Base-by-base conservation (phyloP, 2,888 invertebrate species). In the Ormyrus labotus region DNA sequence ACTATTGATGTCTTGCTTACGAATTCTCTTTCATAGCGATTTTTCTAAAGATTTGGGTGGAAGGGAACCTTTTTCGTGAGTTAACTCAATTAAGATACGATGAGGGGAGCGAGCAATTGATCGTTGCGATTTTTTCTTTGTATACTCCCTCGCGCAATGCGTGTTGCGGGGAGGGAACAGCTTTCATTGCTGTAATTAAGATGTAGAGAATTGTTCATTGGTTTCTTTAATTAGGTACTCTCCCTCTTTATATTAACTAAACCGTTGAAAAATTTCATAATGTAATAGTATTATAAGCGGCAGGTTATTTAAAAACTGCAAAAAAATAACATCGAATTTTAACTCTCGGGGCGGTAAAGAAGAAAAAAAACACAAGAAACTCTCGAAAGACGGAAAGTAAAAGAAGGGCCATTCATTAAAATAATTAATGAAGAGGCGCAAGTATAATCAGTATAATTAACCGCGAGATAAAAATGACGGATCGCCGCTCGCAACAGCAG, bases 1-100 rank as follows among this genome's bases (percentile, higher is more conserved):
- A 84, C 87, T 88, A 90, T 90, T 90, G 90, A 90, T 89, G 89
- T 89, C 88, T 89, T 87, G 87, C 86, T 90, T 87, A 85, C 85
- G 85, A 81, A 72, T n/a, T 73, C 71, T 0, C 72, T 78, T 76
- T 63, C 58, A 60, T 13, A 51, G 47, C 58, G 68, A 11, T 68
- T 76, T 75, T 81, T 58, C 63, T 73, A 77, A 74, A 57, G 50
- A 55, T 19, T 34, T 9, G 10, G 50, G 50, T 57, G 53, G 45
- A 70, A 11, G 19, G 63, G 11, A 58, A 47, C n/a, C 6, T 74
- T 81, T 78, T 72, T 58, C 78, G 70, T 74, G 78, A 68, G 78
- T 71, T 78, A 78, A 78, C 75, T 81, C 78, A 81, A 81, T 81
- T 81, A 81, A 78, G 70, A 9, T 48, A 7, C 4, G 57, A 7